Conservation (phyloP, 2,797 vertebrate genomes). For the Anguilla megastoma region DNA sequence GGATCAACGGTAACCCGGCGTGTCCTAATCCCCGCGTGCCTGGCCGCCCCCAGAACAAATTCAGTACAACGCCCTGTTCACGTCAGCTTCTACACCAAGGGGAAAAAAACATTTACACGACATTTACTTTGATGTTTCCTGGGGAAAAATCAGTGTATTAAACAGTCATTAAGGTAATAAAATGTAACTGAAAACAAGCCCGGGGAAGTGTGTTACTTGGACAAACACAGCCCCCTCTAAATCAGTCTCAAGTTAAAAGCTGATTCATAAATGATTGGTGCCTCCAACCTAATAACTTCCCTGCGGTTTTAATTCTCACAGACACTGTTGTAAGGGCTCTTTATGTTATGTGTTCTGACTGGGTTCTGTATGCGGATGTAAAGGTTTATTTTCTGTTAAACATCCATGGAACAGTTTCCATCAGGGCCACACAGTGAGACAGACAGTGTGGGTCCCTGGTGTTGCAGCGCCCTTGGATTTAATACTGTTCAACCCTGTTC, state of each 20-base stretch:
- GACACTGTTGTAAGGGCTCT: not conserved
- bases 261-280: not conserved
- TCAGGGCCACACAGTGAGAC: not conserved
- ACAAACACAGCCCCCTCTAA: not conserved
- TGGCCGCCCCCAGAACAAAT: not conserved
- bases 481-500: not conserved
- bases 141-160: not conserved
- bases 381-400: not conserved
- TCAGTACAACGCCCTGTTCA: not conserved
- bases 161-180: not conserved
- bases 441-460: not conserved
- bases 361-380: not conserved
- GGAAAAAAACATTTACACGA: not conserved
- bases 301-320: not conserved
- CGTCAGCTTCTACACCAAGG: not conserved
- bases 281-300: not conserved
- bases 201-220: not conserved
- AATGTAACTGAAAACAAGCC: not conserved
- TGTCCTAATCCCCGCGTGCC: not conserved
- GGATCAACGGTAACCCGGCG: slow-evolving; percentile 84
- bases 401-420: not conserved
- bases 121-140: not conserved
- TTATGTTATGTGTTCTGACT: not conserved
- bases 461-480: not conserved
- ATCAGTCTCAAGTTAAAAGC: not conserved